phyloP scores from a whole-genome alignment of 2,113 vertebrate species.

The cat (Felis catus) region F.catus_Fca126_mat1.0 CM031417.1:103978001-103978500 shows the following conservation, averaged over 20 bases:
- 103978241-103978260: slow-evolving; percentile 10
- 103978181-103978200: neutral
- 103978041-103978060: neutral
- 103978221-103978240: neutral
- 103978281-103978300: neutral
- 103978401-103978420: neutral
- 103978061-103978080: neutral
- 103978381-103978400: neutral
- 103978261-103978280: neutral
- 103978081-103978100: neutral
- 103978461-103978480: neutral
- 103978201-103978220: neutral
- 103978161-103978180: neutral
- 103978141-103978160: neutral
- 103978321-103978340: neutral
- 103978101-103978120: neutral
- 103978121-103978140: neutral
- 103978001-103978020: slow-evolving; percentile 49
- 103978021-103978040: neutral
- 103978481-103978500: too few relatives aligned
- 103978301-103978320: neutral
- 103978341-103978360: neutral
- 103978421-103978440: neutral
- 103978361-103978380: neutral
- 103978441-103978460: neutral